Base-by-base conservation (phyloP, 2,797 vertebrate genomes). In the Microcaecilia unicolor region DNA sequence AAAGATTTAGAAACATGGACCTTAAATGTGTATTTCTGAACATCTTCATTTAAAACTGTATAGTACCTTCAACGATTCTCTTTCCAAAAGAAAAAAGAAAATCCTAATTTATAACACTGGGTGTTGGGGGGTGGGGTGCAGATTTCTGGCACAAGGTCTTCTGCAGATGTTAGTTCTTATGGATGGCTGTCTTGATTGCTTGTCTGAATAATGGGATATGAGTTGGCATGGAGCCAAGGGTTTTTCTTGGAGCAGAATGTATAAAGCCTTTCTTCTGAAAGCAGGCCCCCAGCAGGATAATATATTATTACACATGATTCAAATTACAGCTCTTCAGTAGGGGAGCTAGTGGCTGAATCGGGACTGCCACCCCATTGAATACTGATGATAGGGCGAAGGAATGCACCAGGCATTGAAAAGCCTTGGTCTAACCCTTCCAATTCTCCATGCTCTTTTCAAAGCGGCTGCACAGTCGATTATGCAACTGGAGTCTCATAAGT, bases 271-370 rank as follows among this genome's bases (percentile, higher is more conserved):
- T 80, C 70, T 77, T 55, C 74, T 74, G 74, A 75, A 78, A 74
- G 71, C 81, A 76, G 72, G 72, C 58, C 81, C 81, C 76, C 81
- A 62, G 80, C 75, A 79, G 83, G 72, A 80, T 84, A 83, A 84
- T 84, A 83, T 81, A 85, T 85, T 83, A 85, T 86, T 83, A 85
- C 73, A 64, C 78, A 83, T 80, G 80, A 85, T 84, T 84, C 80
- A 80, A 78, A 83, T 85, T 83, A 84, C 73, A 79, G 77, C 78
- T 83, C 74, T 82, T 72, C 80, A 80, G 76, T 76, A 78, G 79
- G 76, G 72, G 72, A 80, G 67, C 78, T 65, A 62, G 62, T 70
- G 78, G 72, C 69, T 80, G 76, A 77, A 80, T 73, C 63, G 70
- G 76, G 71, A 72, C 66, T 69, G 76, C 64, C 54, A 20, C 60